These are phyloP conservation scores for Tupaia tana DNA, from an alignment of 2,113 vertebrate species.

Conservation along the genomic window DNA sequence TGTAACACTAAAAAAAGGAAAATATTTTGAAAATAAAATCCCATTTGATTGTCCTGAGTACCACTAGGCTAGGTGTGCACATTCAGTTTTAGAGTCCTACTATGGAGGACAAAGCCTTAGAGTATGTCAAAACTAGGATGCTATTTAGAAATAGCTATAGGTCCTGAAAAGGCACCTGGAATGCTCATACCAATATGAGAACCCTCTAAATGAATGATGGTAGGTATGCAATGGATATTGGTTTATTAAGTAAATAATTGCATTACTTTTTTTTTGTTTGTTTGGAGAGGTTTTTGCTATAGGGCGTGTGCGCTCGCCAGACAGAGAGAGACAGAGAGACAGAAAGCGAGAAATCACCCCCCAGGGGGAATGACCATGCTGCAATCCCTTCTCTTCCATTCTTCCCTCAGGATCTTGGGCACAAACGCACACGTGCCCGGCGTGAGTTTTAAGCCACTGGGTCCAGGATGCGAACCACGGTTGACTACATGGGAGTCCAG, in stretches of 20 bases:
- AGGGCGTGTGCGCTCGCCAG: too few species aligned
- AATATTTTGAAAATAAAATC: background rate
- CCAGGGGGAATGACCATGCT: too few species aligned
- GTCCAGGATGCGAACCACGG: too few species aligned
- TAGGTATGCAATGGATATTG: background rate
- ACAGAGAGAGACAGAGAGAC: too few species aligned
- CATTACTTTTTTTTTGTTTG: conserved; percentile 21
- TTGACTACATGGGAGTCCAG: too few species aligned
- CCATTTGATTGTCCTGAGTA: background rate
- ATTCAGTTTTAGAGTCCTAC: background rate
- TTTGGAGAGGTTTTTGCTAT: too few species aligned
- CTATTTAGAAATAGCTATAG: background rate
- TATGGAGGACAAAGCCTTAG: background rate
- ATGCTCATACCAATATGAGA: background rate
- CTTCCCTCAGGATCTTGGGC: too few species aligned
- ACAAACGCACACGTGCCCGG: too few species aligned
- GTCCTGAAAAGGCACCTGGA: background rate
- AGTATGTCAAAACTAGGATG: background rate
- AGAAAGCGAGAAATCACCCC: too few species aligned
- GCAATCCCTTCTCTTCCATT: too few species aligned
- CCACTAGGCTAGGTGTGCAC: background rate
- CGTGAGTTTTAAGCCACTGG: too few species aligned
- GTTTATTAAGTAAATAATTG: conserved; percentile 35
- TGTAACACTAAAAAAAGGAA: background rate
- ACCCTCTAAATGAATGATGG: conserved; percentile 4